phyloP scores from a whole-genome alignment of 1,140 invertebrate genomes.

The Neuroterus valhalla region DNA sequence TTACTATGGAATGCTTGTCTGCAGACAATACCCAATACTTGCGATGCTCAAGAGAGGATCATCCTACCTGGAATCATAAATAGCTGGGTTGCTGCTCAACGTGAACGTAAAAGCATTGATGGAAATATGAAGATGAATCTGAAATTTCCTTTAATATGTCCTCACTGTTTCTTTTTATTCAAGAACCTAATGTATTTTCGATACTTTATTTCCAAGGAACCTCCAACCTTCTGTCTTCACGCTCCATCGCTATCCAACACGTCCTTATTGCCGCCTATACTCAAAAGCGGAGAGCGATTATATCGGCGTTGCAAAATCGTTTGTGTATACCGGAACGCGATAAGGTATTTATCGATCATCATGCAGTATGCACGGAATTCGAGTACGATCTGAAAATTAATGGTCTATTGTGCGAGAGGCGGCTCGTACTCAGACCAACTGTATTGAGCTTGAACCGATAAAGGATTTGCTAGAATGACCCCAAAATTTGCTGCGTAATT shows the following conservation, averaged over 20 bases:
- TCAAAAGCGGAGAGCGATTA: background rate
- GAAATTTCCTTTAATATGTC: too few relatives aligned
- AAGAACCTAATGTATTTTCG: too few relatives aligned
- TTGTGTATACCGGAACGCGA: constrained; percentile 23
- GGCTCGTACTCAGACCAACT: constrained; percentile 14
- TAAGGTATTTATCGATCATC: constrained; percentile 47
- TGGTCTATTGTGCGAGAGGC: constrained; percentile 35
- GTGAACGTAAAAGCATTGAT: too few relatives aligned
- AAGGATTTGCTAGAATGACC: background rate
- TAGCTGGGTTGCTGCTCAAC: too few relatives aligned
- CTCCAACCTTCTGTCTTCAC: background rate
- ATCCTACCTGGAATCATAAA: too few relatives aligned
- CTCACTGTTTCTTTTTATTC: too few relatives aligned
- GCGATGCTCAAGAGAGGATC: too few relatives aligned
- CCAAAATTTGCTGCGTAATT: too few relatives aligned
- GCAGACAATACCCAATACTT: too few relatives aligned
- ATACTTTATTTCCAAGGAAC: too few relatives aligned
- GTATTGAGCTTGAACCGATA: constrained; percentile 1
- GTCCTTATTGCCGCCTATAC: constrained; percentile 5
- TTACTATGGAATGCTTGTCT: too few relatives aligned
- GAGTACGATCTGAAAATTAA: constrained; percentile 37
- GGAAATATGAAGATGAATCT: too few relatives aligned
- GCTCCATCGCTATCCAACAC: background rate
- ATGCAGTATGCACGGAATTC: constrained; percentile 34
- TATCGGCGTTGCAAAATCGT: constrained; percentile 19